phyloP scores from a whole-genome alignment of 2,797 vertebrate genomes.

The Aphelocoma californica region DNA sequence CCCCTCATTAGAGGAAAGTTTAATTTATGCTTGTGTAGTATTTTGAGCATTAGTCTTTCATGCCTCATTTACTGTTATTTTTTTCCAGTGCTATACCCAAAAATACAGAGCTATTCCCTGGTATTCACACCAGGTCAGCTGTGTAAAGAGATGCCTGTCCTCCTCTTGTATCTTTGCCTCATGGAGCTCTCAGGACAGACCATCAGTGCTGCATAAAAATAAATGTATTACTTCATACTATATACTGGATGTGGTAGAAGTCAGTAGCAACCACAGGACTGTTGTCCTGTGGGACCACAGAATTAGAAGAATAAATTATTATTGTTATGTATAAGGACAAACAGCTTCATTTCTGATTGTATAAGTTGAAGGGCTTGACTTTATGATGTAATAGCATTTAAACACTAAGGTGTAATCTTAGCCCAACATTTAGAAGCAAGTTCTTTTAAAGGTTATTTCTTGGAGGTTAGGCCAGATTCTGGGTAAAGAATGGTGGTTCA shows the following conservation, averaged over 20 bases:
- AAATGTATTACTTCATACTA: constrained; percentile 4
- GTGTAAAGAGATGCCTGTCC: background rate
- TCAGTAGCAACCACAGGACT: background rate
- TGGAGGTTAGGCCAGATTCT: background rate
- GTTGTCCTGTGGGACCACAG: background rate
- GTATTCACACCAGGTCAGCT: constrained; percentile 8
- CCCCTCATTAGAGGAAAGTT: background rate
- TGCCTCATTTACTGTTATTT: background rate
- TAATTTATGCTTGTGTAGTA: background rate
- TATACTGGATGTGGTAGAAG: background rate
- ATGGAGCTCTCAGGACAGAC: background rate
- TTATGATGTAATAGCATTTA: background rate
- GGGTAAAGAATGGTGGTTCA: background rate
- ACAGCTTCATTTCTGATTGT: background rate
- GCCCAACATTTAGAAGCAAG: background rate
- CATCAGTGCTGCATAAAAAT: constrained; percentile 18
- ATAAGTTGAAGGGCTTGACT: background rate
- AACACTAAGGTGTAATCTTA: background rate
- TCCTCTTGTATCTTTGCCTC: background rate
- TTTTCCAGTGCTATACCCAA: background rate
- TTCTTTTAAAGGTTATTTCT: background rate
- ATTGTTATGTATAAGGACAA: background rate
- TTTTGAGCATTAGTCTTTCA: background rate
- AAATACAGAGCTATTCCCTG: background rate
- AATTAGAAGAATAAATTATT: background rate